Evolutionary conservation across 1,140 invertebrate species (phyloP).

Genomic region (Lepidostoma basale): DNA sequence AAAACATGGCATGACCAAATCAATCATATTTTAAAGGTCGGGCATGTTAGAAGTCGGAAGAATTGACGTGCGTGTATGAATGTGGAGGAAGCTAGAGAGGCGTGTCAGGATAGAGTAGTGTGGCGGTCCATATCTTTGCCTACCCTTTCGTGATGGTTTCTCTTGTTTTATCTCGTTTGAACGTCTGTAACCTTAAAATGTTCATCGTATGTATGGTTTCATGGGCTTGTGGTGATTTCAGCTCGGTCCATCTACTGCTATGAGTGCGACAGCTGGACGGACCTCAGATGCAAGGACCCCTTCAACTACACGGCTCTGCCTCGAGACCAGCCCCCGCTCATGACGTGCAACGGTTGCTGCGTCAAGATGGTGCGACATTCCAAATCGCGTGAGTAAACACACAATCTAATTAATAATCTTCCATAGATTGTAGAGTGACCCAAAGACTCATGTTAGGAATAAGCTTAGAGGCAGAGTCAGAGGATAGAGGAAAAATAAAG

Average conservation of each 20-base stretch:
- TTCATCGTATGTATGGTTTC: not conserved
- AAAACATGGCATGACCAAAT: no score
- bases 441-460: no score
- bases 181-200: not conserved
- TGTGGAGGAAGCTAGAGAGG: no score
- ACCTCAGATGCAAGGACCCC: constrained; percentile 86
- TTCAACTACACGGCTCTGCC: constrained; percentile 90
- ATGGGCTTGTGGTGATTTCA: constrained; percentile 50
- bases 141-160: no score
- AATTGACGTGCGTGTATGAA: no score
- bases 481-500: no score
- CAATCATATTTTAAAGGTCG: no score
- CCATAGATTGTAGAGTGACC: not conserved
- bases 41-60: no score
- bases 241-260: constrained; percentile 89
- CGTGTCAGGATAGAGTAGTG: no score
- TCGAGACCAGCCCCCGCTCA: constrained; percentile 80
- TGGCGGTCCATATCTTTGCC: no score
- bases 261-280: constrained; percentile 90
- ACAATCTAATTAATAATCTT: not conserved
- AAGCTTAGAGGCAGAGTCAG: not conserved
- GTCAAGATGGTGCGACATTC: constrained; percentile 93
- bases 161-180: not conserved
- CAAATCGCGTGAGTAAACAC: constrained; percentile 77
- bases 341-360: constrained; percentile 90